Base-by-base conservation (phyloP, 2,113 vertebrate species). In the Myanophis thanlyinensis region DNA sequence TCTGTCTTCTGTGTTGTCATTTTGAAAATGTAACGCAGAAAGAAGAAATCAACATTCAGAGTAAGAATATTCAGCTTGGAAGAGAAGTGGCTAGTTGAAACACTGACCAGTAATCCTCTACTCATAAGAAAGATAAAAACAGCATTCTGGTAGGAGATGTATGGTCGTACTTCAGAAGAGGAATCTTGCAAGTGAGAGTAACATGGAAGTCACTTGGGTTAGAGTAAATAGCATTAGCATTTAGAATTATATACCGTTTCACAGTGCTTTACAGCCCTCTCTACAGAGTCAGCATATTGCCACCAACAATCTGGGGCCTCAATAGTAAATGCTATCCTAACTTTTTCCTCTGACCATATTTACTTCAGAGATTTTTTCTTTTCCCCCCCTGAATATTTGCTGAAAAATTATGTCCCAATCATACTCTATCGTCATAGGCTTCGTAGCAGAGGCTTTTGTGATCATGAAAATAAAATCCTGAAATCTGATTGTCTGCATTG, bases 331-430 rank as follows among this genome's bases (percentile, higher is more conserved):
- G 25, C 40, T 23, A 18, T 1, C 18, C 8, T 18, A 51, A 52
- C 54, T 46, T 92, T 94, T 93, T 95, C 94, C 40, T 90, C 54
- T 22, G 84, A 93, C 95, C 95, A 96, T 93, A 95, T 94, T 93
- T 95, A 85, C 94, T 88, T 54, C 85, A 95, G 94, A 96, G 94
- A 94, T 88, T 93, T 5, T 30, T 22, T 49, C 1, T 49, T 13
- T 22, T 54, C 10, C 95, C 91, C 91, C 49, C 92, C 95, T 93
- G 94, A 95, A 94, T 95, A 85, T 67, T 56, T 6, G 87, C 88
- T 93, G 8, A 95, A 96, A 88, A 93, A 85, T 88, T 95, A 94
- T 91, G 92, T 88, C 94, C 95, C 90, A 40, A 91, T 90, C 0
- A 0, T 46, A 53, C 87, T 95, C 27, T 93, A 88, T 95, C 95